Evolutionary conservation across 2,888 invertebrate genomes (phyloP).

Genomic region (Masnerella sp.): DNA sequence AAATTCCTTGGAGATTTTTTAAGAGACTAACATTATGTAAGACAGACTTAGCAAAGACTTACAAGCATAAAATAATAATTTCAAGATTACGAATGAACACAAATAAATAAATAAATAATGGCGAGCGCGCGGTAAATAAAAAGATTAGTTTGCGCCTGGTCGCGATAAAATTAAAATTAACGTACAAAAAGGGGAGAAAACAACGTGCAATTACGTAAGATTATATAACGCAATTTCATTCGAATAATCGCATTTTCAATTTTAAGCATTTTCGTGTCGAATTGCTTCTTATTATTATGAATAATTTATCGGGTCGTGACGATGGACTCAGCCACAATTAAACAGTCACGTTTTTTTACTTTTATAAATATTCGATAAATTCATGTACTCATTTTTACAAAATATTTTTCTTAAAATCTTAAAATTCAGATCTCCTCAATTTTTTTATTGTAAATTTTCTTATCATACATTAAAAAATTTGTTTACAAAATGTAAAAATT

Average conservation of each 20-base stretch:
- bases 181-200: slow-evolving; percentile 24
- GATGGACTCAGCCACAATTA: slow-evolving; percentile 50
- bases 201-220: slow-evolving; percentile 32
- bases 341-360: slow-evolving; percentile 62
- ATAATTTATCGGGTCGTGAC: slow-evolving; percentile 54
- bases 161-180: slow-evolving; percentile 5
- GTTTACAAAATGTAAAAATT: no score
- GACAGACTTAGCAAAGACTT: slow-evolving; percentile 28
- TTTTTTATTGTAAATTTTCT: no score
- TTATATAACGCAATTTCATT: slow-evolving; percentile 50
- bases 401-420: no score
- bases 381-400: no score
- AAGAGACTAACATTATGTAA: slow-evolving; percentile 46
- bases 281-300: slow-evolving; percentile 52
- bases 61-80: slow-evolving; percentile 29
- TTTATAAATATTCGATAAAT: no score
- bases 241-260: slow-evolving; percentile 51
- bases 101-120: slow-evolving; percentile 6
- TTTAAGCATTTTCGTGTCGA: slow-evolving; percentile 52
- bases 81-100: slow-evolving; percentile 1
- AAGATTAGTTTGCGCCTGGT: no score
- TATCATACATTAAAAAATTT: no score
- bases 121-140: background rate
- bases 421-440: no score
- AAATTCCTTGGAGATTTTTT: slow-evolving; percentile 39